Evolutionary conservation across 2,797 vertebrate species (phyloP).

Genomic region (Sebastes dallii): DNA sequence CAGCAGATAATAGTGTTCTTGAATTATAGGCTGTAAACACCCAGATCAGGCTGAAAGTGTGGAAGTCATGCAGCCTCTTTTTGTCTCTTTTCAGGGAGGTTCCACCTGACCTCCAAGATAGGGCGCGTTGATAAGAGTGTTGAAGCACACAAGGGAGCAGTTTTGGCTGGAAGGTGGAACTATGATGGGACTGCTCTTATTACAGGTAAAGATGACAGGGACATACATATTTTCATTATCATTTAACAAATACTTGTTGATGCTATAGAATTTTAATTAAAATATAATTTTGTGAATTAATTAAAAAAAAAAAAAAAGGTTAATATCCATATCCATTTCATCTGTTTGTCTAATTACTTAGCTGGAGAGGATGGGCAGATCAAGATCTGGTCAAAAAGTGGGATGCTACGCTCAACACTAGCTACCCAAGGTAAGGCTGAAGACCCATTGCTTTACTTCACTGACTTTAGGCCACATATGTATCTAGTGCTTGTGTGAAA

Average conservation of each 20-base stretch:
- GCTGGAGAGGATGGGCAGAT: constrained; percentile 97
- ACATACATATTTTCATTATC: background rate
- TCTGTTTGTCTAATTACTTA: constrained; percentile 43
- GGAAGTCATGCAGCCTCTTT: background rate
- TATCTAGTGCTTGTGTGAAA: background rate
- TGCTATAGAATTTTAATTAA: background rate
- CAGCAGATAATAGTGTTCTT: background rate
- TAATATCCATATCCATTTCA: background rate
- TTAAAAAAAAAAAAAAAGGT: background rate
- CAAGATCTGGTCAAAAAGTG: constrained; percentile 99
- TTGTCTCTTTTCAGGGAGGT: constrained; percentile 86
- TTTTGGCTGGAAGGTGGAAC: constrained; percentile 95
- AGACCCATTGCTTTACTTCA: background rate
- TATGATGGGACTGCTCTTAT: constrained; percentile 94
- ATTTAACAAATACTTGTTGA: background rate
- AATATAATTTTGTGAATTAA: background rate
- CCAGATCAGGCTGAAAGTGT: background rate
- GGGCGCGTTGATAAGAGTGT: constrained; percentile 96
- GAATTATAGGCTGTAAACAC: background rate
- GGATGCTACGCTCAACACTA: constrained; percentile 96
- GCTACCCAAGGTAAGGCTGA: constrained; percentile 89
- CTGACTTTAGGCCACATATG: background rate
- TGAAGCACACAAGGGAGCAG: constrained; percentile 94
- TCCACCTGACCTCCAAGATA: constrained; percentile 91
- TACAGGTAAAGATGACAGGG: constrained; percentile 84